Percentiles rank a stretch among this genome's conserved stretches.
Evolutionary conservation across 2,113 vertebrate genomes (phyloP).

Genomic region (Hucho hucho): DNA sequence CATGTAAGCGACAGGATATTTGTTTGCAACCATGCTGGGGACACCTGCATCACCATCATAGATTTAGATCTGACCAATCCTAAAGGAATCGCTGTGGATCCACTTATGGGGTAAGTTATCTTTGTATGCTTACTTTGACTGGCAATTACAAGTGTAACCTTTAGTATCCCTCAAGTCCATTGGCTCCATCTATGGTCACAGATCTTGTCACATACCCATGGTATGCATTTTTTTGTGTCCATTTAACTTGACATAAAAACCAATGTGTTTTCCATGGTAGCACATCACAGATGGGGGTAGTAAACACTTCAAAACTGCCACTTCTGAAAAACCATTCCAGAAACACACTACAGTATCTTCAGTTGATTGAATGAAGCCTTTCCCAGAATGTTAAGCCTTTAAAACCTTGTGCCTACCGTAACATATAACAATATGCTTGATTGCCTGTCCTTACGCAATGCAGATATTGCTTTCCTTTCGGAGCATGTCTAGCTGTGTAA

Average conservation of each 20-base stretch:
- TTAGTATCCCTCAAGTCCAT: too few species aligned
- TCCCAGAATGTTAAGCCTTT: not conserved
- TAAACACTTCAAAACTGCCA: too few species aligned
- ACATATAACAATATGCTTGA: slow-evolving; percentile 54
- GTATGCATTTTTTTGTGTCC: too few species aligned
- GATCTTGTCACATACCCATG: too few species aligned
- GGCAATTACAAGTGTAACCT: not conserved
- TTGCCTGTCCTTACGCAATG: slow-evolving; percentile 37
- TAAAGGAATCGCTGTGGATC: slow-evolving; percentile 90
- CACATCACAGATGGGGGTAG: too few species aligned
- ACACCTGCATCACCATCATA: slow-evolving; percentile 87
- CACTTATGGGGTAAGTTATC: slow-evolving; percentile 88
- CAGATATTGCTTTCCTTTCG: slow-evolving; percentile 38
- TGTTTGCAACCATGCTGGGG: slow-evolving; percentile 80
- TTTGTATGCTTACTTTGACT: not conserved
- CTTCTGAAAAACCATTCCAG: too few species aligned
- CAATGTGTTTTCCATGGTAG: too few species aligned
- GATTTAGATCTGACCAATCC: slow-evolving; percentile 90
- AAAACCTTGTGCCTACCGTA: not conserved
- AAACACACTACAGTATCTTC: too few species aligned
- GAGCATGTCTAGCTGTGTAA: slow-evolving; percentile 37
- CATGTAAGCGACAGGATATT: slow-evolving; percentile 86
- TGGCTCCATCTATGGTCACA: too few species aligned
- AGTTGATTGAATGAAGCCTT: too few species aligned
- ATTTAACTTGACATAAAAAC: too few species aligned